A percentile compares a stretch with the other conserved stretches of the same genome.
These are phyloP conservation scores for Brenthis daphne DNA, from an alignment of 2,888 invertebrate genomes.

Conservation along the genomic window DNA sequence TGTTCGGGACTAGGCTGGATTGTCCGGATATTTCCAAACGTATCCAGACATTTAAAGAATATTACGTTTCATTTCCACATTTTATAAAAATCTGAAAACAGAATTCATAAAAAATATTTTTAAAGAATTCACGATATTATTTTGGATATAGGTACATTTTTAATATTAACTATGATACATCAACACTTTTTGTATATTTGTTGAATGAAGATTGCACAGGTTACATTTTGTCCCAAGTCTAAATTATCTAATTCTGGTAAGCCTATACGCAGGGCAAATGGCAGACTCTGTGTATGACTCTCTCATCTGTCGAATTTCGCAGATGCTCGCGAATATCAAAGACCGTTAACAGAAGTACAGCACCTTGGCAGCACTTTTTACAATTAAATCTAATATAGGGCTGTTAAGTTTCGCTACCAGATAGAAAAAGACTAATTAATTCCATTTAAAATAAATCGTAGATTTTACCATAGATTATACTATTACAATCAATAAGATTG, in stretches of 20 bases:
- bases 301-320: slow-evolving; percentile 63
- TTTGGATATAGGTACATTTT: background rate
- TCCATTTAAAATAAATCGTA: too few relatives aligned
- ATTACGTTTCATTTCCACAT: too few relatives aligned
- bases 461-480: too few relatives aligned
- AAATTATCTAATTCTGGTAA: background rate
- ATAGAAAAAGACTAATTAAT: too few relatives aligned
- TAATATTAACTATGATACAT: background rate
- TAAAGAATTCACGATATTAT: too few relatives aligned
- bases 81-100: too few relatives aligned
- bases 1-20: slow-evolving; percentile 8
- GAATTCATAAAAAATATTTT: too few relatives aligned
- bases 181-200: background rate
- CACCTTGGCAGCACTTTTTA: background rate
- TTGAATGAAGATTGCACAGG: background rate
- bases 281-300: slow-evolving; percentile 43
- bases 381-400: background rate
- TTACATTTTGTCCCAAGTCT: slow-evolving; percentile 1
- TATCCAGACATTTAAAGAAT: background rate
- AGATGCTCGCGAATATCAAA: slow-evolving; percentile 40
- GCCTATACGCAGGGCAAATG: slow-evolving; percentile 19
- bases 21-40: background rate
- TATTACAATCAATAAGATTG: too few relatives aligned
- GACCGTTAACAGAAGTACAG: too few relatives aligned
- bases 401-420: background rate